Evolutionary conservation across 2,113 vertebrate species (phyloP).

Genomic region (Odocoileus virginianus): DNA sequence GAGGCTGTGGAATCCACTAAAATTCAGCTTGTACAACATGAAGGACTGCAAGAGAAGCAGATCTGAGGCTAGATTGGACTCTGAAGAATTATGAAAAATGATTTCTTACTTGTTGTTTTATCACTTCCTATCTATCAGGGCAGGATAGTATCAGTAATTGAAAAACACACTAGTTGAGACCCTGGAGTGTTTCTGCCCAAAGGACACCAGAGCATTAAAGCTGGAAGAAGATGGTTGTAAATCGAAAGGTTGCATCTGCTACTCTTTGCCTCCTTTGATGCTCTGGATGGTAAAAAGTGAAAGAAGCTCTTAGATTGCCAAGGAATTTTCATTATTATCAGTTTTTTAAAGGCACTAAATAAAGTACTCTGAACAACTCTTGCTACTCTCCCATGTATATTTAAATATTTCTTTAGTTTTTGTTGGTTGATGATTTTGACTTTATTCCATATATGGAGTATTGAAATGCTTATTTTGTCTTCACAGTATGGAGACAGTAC

Average conservation of each 20-base stretch:
- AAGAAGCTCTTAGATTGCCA: background rate
- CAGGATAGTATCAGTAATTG: conserved; percentile 69
- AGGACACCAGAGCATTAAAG: background rate
- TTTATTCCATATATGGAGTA: background rate
- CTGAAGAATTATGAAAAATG: conserved; percentile 81
- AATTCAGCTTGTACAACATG: conserved; percentile 43
- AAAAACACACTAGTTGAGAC: conserved; percentile 70
- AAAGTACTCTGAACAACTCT: background rate
- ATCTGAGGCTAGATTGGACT: conserved; percentile 74
- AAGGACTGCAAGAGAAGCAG: conserved; percentile 43
- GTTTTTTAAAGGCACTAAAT: background rate
- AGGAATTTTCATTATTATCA: background rate
- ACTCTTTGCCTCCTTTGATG: background rate
- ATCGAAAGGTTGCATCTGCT: background rate
- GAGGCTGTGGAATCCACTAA: conserved; percentile 61
- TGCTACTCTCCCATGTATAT: background rate
- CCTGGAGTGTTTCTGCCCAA: conserved; percentile 43
- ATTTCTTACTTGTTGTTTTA: conserved; percentile 56
- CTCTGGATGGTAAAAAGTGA: background rate
- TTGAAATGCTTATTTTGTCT: background rate
- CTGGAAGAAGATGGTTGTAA: background rate
- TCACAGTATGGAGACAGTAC: background rate
- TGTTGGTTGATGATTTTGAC: conserved; percentile 11
- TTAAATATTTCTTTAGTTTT: conserved; percentile 17
- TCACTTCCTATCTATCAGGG: conserved; percentile 68